These are phyloP conservation scores for Monopis laevigella DNA, from an alignment of 2,888 invertebrate species.

Conservation along the genomic window DNA sequence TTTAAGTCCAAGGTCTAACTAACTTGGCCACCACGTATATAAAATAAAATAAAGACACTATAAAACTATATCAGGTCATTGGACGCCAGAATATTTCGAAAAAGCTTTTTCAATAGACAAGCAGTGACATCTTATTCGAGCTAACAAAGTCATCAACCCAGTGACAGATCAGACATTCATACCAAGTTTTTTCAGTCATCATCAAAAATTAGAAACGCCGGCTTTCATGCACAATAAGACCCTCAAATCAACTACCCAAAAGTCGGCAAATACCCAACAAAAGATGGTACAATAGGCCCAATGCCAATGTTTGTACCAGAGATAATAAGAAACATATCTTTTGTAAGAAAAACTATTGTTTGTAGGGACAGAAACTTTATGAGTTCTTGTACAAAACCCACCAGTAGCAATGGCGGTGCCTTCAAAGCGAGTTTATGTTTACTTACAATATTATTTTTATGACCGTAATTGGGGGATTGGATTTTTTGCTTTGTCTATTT, in stretches of 20 bases:
- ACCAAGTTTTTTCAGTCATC: slow-evolving; percentile 31
- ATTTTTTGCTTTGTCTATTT: slow-evolving; percentile 31
- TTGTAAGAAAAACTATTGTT: slow-evolving; percentile 51
- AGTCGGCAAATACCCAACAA: slow-evolving; percentile 64
- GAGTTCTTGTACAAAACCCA: slow-evolving; percentile 58
- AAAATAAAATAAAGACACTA: too few relatives aligned
- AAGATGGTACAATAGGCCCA: slow-evolving; percentile 49
- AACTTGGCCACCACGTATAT: too few relatives aligned
- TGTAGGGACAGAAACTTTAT: slow-evolving; percentile 5
- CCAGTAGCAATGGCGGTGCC: slow-evolving; percentile 50
- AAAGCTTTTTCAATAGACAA: too few relatives aligned
- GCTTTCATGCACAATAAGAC: slow-evolving; percentile 30
- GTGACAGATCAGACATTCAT: too few relatives aligned
- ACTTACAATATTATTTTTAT: slow-evolving; percentile 62
- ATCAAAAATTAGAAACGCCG: slow-evolving; percentile 19
- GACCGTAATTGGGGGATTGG: slow-evolving; percentile 55
- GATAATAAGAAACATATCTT: slow-evolving; percentile 47
- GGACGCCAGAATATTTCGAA: too few relatives aligned
- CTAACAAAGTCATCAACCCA: too few relatives aligned
- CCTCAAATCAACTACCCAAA: slow-evolving; percentile 52
- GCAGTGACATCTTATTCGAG: too few relatives aligned
- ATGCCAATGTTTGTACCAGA: slow-evolving; percentile 61
- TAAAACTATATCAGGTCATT: too few relatives aligned
- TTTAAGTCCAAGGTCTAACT: too few relatives aligned
- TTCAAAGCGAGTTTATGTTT: slow-evolving; percentile 51